Percentiles rank a stretch among this genome's conserved stretches.
Conservation (phyloP, 2,113 vertebrate genomes). For the Capreolus pygargus region DNA sequence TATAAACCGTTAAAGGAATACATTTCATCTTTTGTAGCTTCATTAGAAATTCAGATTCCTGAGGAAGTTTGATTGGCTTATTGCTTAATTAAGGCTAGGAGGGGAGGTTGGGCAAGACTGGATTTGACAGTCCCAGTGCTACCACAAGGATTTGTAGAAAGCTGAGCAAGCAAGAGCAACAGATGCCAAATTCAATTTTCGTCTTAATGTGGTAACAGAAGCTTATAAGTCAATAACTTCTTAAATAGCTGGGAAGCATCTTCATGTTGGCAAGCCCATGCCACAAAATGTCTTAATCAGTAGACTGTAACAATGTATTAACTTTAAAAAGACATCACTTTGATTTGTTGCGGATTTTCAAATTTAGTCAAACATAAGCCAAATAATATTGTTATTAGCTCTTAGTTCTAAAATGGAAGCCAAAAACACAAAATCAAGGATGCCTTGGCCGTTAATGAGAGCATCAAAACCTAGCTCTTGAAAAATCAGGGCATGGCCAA, state of each 20-base stretch:
- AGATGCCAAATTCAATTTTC: slow-evolving; percentile 56
- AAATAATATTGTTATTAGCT: neutral
- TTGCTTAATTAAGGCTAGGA: slow-evolving; percentile 10
- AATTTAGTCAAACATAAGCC: neutral
- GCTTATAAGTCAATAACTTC: slow-evolving; percentile 48
- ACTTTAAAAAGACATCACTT: slow-evolving; percentile 19
- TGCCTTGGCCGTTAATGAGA: neutral
- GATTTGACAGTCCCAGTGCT: slow-evolving; percentile 21
- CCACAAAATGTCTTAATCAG: slow-evolving; percentile 5
- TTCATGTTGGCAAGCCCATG: neutral
- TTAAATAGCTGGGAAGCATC: slow-evolving; percentile 38
- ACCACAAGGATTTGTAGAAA: slow-evolving; percentile 17
- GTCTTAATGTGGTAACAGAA: slow-evolving; percentile 45
- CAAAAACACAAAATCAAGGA: neutral
- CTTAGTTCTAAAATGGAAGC: neutral
- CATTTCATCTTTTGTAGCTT: slow-evolving; percentile 39
- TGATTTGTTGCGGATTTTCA: slow-evolving; percentile 30
- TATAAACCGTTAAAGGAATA: neutral
- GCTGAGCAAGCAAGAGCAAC: slow-evolving; percentile 41
- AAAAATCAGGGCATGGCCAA: neutral
- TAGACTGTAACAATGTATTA: neutral
- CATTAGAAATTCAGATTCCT: slow-evolving; percentile 51
- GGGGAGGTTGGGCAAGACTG: neutral
- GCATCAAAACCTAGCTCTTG: neutral
- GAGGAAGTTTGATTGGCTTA: slow-evolving; percentile 32